Evolutionary conservation across 2,113 vertebrate species (phyloP).

Genomic region (Onychorhynchus coronatus): DNA sequence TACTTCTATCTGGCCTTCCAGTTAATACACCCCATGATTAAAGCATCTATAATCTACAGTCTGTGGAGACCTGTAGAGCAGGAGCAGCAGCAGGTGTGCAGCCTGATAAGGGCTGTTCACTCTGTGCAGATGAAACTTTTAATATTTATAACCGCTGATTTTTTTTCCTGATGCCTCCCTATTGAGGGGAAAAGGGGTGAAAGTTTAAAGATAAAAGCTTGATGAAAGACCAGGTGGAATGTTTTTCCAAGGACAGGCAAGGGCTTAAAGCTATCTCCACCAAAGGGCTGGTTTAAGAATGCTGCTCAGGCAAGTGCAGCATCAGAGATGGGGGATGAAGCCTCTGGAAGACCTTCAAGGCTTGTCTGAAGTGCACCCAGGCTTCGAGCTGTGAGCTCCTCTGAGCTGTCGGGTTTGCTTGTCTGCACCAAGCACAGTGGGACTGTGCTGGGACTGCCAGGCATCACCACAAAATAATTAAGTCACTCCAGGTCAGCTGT

Average conservation of each 20-base stretch:
- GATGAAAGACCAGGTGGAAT: slow-evolving; percentile 12
- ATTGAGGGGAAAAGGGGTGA: not conserved
- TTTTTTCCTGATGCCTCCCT: slow-evolving; percentile 2
- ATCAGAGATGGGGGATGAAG: not conserved
- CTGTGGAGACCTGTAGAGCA: slow-evolving; percentile 40
- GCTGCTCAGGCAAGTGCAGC: not conserved
- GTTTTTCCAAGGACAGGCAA: slow-evolving; percentile 23
- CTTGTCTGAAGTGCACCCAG: not conserved
- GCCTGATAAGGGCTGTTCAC: slow-evolving; percentile 54
- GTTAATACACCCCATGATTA: slow-evolving; percentile 53
- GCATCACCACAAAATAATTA: not conserved
- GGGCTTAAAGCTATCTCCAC: not conserved
- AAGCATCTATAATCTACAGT: slow-evolving; percentile 56
- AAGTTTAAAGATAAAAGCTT: slow-evolving; percentile 51
- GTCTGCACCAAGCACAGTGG: not conserved
- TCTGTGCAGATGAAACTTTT: slow-evolving; percentile 43
- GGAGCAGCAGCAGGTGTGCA: slow-evolving; percentile 28
- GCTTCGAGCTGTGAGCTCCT: not conserved
- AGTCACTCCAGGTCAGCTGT: not conserved
- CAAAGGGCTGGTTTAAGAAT: not conserved
- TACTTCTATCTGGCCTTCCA: slow-evolving; percentile 39
- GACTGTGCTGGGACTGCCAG: not conserved
- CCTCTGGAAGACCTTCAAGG: not conserved
- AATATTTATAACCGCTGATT: slow-evolving; percentile 52
- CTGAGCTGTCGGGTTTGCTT: not conserved